Base-by-base conservation (phyloP, 2,888 invertebrate genomes). In the Pterobdella sp. region DNA sequence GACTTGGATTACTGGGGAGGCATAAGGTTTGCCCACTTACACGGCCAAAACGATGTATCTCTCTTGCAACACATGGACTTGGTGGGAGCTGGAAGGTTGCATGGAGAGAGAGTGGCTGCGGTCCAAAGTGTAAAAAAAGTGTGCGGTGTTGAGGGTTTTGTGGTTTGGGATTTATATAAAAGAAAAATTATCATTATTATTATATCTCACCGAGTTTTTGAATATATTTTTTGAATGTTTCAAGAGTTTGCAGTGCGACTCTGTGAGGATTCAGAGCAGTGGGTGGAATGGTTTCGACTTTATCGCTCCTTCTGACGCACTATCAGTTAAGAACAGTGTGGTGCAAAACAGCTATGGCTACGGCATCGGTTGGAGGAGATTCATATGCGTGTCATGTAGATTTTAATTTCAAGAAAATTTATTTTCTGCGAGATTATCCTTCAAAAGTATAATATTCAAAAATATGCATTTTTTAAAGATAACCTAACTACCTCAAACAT, bases 261-360 rank as follows among this genome's bases (percentile, higher is more conserved):
- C 84, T 76, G 90, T 96, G 0, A 91, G 91, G 78, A 89, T 99
- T 26, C 88, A 88, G 4, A 88, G 90, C 78, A 90, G 91, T 76
- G 94, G 94, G 32, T 90, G 91, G 80, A 92, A 97, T 82, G 98
- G 93, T 0, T 89, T 97, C 68, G 93, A 94, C 81, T 85, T 94
- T 35, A 88, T 97, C 74, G 92, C 94, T 0, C 94, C 96, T 0
- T 88, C 90, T 31, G 90, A 91, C 49, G 78, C 26, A 42, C 64
- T 74, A 32, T 65, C 52, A 42, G 64, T 74, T 35, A 36, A 42
- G 31, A 32, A 73, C 69, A 42, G 56, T n/a, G 32, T 32, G 3
- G 66, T 74, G 22, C 69, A 42, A 26, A 71, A 71, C 70, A 72
- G 52, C 68, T 42, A 68, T 32, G 70, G 74, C 1, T 74, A 72